These are phyloP conservation scores for Polypedilum vanderplanki DNA, from an alignment of 1,140 invertebrate species.

Conservation along the genomic window DNA sequence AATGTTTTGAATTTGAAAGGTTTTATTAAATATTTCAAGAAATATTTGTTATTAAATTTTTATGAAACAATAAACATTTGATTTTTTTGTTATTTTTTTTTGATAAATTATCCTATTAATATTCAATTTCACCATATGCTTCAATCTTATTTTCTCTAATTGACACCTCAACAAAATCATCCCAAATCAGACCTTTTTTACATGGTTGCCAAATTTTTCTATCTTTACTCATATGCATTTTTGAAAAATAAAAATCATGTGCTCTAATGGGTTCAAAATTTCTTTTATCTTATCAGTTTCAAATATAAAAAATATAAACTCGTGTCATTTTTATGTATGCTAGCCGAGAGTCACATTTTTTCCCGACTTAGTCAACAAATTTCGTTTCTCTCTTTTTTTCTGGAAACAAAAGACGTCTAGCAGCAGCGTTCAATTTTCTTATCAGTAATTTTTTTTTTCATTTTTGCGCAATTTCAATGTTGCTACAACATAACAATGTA, in stretches of 20 bases:
- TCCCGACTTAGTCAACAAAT: not conserved
- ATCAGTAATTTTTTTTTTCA: not conserved
- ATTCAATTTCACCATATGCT: too few relatives aligned
- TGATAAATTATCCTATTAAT: too few relatives aligned
- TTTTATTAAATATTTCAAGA: too few relatives aligned
- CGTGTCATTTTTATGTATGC: not conserved
- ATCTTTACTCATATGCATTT: too few relatives aligned
- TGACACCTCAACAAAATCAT: too few relatives aligned
- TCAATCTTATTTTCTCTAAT: too few relatives aligned
- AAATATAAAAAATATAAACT: not conserved
- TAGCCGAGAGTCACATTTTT: not conserved
- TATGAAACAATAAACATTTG: too few relatives aligned
- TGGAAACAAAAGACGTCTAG: not conserved
- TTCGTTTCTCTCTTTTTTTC: not conserved
- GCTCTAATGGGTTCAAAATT: not conserved
- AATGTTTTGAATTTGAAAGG: too few relatives aligned
- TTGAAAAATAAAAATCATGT: not conserved
- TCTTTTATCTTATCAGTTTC: slow-evolving; percentile 6
- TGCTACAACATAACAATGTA: not conserved
- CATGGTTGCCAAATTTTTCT: too few relatives aligned
- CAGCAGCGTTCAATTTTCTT: not conserved
- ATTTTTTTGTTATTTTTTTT: too few relatives aligned
- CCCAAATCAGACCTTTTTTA: too few relatives aligned
- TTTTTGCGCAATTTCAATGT: not conserved
- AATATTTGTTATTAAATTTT: too few relatives aligned